These are phyloP conservation scores for Odontamblyopus rebecca DNA, from an alignment of 2,797 vertebrate species.

Conservation along the genomic window DNA sequence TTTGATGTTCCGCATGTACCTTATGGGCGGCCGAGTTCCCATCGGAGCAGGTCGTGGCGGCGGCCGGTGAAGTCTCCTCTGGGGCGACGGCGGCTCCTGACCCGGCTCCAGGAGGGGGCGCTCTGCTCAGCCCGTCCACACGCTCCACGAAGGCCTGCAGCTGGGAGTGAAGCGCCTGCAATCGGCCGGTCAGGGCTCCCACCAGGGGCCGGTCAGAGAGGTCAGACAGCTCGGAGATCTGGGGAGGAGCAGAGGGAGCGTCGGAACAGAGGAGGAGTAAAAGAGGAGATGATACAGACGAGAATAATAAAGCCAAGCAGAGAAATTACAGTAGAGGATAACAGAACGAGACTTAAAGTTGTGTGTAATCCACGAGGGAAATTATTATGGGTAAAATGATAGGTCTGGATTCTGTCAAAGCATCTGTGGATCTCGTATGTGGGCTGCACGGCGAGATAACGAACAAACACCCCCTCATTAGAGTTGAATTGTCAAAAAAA, in stretches of 20 bases:
- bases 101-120: constrained; percentile 25
- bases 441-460: too few relatives aligned
- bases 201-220: constrained; percentile 83
- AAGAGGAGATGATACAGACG: neutral
- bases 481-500: too few relatives aligned
- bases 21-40: constrained; percentile 77
- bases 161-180: constrained; percentile 87
- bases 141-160: constrained; percentile 86
- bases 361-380: too few relatives aligned
- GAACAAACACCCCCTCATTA: too few relatives aligned
- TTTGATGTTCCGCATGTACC: constrained; percentile 71
- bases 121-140: constrained; percentile 79
- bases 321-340: too few relatives aligned
- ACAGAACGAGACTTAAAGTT: too few relatives aligned
- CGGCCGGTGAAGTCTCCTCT: constrained; percentile 59
- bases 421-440: too few relatives aligned
- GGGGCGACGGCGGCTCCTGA: constrained; percentile 71
- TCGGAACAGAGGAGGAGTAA: neutral
- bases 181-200: constrained; percentile 85
- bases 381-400: too few relatives aligned
- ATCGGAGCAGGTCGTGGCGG: constrained; percentile 62
- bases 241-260: neutral
- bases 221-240: constrained; percentile 69
- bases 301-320: neutral
- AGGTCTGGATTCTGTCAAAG: too few relatives aligned